phyloP scores from a whole-genome alignment of 2,113 vertebrate genomes.

The Stigmatopora nigra region DNA sequence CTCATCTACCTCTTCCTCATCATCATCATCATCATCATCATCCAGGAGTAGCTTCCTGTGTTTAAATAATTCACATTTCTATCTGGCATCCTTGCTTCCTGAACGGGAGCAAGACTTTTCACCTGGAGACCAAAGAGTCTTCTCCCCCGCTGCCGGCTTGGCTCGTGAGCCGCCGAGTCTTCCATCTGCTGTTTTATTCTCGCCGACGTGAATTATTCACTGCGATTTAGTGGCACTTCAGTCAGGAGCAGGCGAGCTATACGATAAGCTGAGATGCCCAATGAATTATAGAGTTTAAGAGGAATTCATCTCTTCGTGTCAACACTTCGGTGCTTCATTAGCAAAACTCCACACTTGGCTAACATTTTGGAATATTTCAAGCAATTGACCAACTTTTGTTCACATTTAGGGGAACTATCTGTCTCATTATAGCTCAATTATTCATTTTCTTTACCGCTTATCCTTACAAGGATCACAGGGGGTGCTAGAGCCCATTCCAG shows the following conservation, averaged over 20 bases:
- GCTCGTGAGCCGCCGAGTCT: slow-evolving; percentile 42
- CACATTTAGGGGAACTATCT: neutral
- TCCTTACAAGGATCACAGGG: no score
- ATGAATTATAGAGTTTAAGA: slow-evolving; percentile 63
- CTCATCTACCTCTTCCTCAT: slow-evolving; percentile 10
- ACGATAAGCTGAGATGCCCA: slow-evolving; percentile 57
- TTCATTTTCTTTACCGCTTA: no score
- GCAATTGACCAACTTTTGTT: neutral
- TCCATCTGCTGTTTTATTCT: slow-evolving; percentile 64
- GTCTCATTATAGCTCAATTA: no score
- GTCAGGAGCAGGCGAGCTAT: slow-evolving; percentile 59
- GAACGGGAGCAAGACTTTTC: slow-evolving; percentile 49
- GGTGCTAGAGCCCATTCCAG: no score
- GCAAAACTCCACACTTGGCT: slow-evolving; percentile 3
- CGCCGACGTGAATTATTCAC: slow-evolving; percentile 64
- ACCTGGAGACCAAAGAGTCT: slow-evolving; percentile 55
- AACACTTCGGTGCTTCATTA: slow-evolving; percentile 55
- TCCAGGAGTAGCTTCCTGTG: slow-evolving; percentile 44
- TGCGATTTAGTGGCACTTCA: slow-evolving; percentile 63
- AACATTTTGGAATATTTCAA: neutral
- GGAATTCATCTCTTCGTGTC: slow-evolving; percentile 67
- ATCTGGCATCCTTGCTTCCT: slow-evolving; percentile 42
- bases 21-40: neutral
- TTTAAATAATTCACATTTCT: slow-evolving; percentile 63
- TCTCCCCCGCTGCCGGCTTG: slow-evolving; percentile 30